Conservation (phyloP, 2,113 vertebrate genomes). For the Hippocampus mohnikei region DNA sequence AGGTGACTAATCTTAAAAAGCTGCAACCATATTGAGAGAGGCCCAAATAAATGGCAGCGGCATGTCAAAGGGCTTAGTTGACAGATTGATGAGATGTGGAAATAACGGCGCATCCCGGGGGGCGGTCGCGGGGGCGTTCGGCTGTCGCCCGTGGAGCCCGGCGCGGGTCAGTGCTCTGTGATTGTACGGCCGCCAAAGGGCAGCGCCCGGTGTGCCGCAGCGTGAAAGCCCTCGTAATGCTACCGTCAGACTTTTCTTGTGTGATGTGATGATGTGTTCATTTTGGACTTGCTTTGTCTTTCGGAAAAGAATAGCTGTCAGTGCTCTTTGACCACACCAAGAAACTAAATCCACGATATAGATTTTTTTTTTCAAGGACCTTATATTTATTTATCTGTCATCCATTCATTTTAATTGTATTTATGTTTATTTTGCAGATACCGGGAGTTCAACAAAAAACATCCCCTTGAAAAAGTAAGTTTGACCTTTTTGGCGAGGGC, state of each 20-base stretch:
- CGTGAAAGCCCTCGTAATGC: constrained; percentile 61
- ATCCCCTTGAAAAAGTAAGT: too few species aligned
- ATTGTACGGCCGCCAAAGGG: constrained; percentile 83
- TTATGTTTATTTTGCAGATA: too few species aligned
- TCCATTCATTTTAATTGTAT: too few species aligned
- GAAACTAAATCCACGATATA: not conserved
- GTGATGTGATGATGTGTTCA: constrained; percentile 47
- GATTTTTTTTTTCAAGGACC: too few species aligned
- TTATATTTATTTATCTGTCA: not conserved
- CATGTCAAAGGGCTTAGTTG: constrained; percentile 84
- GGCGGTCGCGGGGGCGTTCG: constrained; percentile 66
- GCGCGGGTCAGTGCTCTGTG: constrained; percentile 84
- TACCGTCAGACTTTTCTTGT: constrained; percentile 56
- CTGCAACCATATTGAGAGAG: constrained; percentile 82
- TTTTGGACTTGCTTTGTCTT: constrained; percentile 16
- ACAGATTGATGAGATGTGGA: constrained; percentile 95
- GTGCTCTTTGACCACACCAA: not conserved
- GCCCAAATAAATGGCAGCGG: constrained; percentile 70
- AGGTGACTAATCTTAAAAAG: constrained; percentile 83
- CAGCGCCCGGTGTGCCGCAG: constrained; percentile 77
- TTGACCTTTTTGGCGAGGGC: too few species aligned
- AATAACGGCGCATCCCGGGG: constrained; percentile 77
- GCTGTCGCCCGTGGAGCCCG: constrained; percentile 76
- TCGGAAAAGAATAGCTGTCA: not conserved
- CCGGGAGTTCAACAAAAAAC: too few species aligned